Percentiles rank a stretch among this genome's conserved stretches.
These are phyloP conservation scores for Temnothorax unifasciatus DNA, from an alignment of 2,888 invertebrate species.

Conservation along the genomic window DNA sequence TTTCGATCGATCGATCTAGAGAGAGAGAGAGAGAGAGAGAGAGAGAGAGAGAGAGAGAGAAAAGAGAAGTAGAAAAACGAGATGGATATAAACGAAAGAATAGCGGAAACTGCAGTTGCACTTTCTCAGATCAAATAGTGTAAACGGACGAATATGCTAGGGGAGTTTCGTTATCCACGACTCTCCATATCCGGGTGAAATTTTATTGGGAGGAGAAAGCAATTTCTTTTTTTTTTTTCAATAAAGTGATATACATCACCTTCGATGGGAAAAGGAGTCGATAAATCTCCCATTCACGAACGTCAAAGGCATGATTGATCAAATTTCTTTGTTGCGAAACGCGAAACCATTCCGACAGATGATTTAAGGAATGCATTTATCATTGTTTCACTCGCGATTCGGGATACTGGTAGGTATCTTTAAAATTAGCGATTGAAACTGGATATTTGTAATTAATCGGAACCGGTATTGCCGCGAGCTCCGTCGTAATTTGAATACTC, in stretches of 20 bases:
- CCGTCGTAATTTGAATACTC: slow-evolving; percentile 6
- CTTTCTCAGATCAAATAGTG: slow-evolving; percentile 67
- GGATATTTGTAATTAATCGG: slow-evolving; percentile 27
- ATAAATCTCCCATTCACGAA: slow-evolving; percentile 46
- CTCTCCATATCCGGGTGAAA: slow-evolving; percentile 32
- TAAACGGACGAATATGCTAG: slow-evolving; percentile 66
- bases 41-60: slow-evolving; percentile 15
- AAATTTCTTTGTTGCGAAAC: slow-evolving; percentile 42
- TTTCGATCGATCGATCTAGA: slow-evolving; percentile 17
- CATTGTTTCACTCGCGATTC: slow-evolving; percentile 36
- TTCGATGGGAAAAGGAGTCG: slow-evolving; percentile 21
- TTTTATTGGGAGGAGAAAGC: slow-evolving; percentile 59
- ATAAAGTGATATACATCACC: slow-evolving; percentile 53
- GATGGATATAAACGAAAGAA: not conserved
- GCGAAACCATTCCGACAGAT: slow-evolving; percentile 18
- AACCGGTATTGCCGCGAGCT: not conserved
- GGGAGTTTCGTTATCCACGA: slow-evolving; percentile 58
- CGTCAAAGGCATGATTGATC: slow-evolving; percentile 51
- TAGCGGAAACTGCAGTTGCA: slow-evolving; percentile 66
- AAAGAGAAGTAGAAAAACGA: slow-evolving; percentile 14
- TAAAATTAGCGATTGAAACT: slow-evolving; percentile 22
- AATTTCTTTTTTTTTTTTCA: slow-evolving; percentile 46
- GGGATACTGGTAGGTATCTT: not conserved
- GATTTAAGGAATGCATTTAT: slow-evolving; percentile 39
- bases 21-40: slow-evolving; percentile 29